Percentiles rank a stretch among this genome's conserved stretches.
Conservation (phyloP, 2,797 vertebrate species). For the Microhierax caerulescens region DNA sequence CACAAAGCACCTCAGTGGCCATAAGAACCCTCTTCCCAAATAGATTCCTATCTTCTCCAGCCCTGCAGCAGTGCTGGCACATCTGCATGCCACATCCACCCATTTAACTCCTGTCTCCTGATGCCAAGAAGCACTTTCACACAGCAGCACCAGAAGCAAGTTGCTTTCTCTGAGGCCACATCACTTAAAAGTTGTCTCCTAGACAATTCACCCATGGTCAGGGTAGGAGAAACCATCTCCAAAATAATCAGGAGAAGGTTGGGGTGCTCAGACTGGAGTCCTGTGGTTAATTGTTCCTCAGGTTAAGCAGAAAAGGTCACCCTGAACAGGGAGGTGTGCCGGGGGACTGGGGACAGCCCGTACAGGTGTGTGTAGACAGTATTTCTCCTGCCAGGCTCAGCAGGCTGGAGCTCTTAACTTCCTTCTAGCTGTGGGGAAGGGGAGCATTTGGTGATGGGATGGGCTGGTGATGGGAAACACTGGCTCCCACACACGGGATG, state of each 20-base stretch:
- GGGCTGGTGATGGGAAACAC: rapidly evolving
- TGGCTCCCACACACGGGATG: neutral
- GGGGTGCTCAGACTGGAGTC: neutral
- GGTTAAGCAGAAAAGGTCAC: neutral
- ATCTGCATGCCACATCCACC: neutral
- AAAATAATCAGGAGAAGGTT: neutral
- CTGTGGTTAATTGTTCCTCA: neutral
- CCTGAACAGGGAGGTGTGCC: neutral
- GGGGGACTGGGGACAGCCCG: neutral
- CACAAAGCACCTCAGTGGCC: neutral
- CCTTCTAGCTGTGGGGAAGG: neutral
- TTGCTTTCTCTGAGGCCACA: neutral
- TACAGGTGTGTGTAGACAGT: neutral
- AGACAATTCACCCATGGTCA: neutral
- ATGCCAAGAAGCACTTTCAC: neutral
- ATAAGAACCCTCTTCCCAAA: neutral
- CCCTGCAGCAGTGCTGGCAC: neutral
- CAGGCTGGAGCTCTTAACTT: neutral
- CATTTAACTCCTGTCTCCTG: neutral
- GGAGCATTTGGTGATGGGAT: neutral
- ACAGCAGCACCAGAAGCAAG: neutral
- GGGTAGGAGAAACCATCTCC: neutral
- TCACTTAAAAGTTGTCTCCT: neutral
- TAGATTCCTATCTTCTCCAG: neutral
- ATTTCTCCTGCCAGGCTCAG: neutral